Percentiles rank a stretch among this genome's conserved stretches.
Evolutionary conservation across 2,113 vertebrate genomes (phyloP).

Genomic region (Thinocorus orbignyianus): DNA sequence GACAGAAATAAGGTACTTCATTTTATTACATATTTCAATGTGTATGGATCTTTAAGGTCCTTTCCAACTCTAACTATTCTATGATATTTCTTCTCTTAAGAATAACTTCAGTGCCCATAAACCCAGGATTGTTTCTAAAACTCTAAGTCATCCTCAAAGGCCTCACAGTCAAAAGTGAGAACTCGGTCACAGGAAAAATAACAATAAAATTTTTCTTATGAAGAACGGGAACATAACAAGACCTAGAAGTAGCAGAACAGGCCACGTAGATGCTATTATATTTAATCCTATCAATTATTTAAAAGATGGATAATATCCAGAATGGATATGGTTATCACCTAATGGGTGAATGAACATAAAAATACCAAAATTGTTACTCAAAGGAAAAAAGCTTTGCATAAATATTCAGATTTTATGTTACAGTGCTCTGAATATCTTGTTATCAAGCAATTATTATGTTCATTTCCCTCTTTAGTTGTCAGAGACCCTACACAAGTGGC

Average conservation of each 20-base stretch:
- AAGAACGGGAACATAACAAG: not conserved
- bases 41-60: no score
- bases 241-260: not conserved
- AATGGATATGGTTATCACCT: not conserved
- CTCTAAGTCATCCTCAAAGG: not conserved
- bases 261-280: fast-evolving
- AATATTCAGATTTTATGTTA: not conserved
- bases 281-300: not conserved
- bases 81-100: not conserved
- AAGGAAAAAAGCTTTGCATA: not conserved
- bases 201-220: not conserved
- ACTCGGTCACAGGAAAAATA: not conserved
- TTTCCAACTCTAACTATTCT: no score
- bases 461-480: not conserved
- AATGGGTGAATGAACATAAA: not conserved
- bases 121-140: not conserved
- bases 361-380: not conserved
- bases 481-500: not conserved
- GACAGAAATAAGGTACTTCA: not conserved
- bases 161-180: not conserved
- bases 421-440: not conserved
- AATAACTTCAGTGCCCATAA: not conserved
- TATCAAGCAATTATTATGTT: not conserved
- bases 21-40: not conserved
- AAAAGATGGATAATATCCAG: not conserved